Percentiles rank a stretch among this genome's conserved stretches.
Evolutionary conservation across 92 coral and sea anemone genomes (phyloP).

Genomic region (Nematostella vectensis): DNA sequence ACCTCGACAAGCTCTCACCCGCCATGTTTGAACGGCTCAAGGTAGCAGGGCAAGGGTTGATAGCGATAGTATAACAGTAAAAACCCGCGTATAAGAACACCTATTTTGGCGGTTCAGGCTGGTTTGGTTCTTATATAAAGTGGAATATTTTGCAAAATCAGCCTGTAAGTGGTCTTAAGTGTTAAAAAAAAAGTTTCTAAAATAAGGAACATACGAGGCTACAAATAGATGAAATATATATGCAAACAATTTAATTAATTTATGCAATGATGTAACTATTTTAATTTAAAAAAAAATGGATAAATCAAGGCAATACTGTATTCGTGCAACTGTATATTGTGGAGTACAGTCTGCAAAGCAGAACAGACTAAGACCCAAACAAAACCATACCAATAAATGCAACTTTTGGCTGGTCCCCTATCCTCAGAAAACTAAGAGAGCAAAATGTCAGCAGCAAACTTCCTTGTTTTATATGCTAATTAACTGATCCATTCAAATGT

Average conservation of each 20-base stretch:
- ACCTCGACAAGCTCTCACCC: slow-evolving; percentile 87
- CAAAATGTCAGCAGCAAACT: slow-evolving; percentile 30
- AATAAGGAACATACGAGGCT: slow-evolving; percentile 11
- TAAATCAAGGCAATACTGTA: slow-evolving; percentile 25
- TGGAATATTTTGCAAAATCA: too few relatives aligned
- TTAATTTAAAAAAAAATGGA: slow-evolving; percentile 9
- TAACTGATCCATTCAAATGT: slow-evolving; percentile 21
- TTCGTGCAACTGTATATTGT: slow-evolving; percentile 23
- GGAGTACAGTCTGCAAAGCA: slow-evolving; percentile 18
- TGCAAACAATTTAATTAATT: background rate
- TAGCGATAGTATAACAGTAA: background rate
- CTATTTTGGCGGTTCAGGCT: too few relatives aligned
- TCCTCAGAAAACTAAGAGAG: slow-evolving; percentile 22
- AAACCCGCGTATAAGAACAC: too few relatives aligned
- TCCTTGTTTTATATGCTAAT: slow-evolving; percentile 23
- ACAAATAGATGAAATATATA: slow-evolving; percentile 6
- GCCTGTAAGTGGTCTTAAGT: slow-evolving; percentile 21
- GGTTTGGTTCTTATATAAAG: too few relatives aligned
- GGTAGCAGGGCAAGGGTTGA: too few relatives aligned
- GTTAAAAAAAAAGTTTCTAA: slow-evolving; percentile 10
- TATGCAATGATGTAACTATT: too few relatives aligned
- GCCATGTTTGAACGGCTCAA: slow-evolving; percentile 82
- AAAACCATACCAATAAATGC: slow-evolving; percentile 11
- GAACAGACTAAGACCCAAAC: slow-evolving; percentile 15
- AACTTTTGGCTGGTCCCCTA: slow-evolving; percentile 20